Evolutionary conservation across 2,113 vertebrate genomes (phyloP).

Genomic region (Eulemur rufifrons): DNA sequence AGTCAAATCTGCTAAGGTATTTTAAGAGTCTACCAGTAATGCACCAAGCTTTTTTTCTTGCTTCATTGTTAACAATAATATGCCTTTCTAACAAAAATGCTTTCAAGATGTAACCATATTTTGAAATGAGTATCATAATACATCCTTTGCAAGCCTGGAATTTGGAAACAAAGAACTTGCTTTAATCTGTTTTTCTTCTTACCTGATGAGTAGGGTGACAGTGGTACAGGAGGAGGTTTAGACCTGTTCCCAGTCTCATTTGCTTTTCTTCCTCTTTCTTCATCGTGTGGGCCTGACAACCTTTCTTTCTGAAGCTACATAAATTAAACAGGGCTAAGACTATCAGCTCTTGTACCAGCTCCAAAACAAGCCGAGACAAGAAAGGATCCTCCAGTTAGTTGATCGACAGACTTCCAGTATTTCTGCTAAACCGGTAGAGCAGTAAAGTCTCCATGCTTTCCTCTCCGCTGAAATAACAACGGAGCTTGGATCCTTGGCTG

Average conservation of each 20-base stretch:
- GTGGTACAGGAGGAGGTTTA: slow-evolving; percentile 73
- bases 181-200: slow-evolving; percentile 79
- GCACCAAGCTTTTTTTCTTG: slow-evolving; percentile 52
- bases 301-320: slow-evolving; percentile 77
- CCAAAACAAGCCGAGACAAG: slow-evolving; percentile 79
- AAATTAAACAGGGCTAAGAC: slow-evolving; percentile 79
- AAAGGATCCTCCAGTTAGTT: slow-evolving; percentile 57
- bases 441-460: not conserved
- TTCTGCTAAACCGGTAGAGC: slow-evolving; percentile 57
- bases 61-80: slow-evolving; percentile 71
- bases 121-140: slow-evolving; percentile 78
- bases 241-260: slow-evolving; percentile 77
- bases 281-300: slow-evolving; percentile 77
- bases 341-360: slow-evolving; percentile 50
- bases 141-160: slow-evolving; percentile 71
- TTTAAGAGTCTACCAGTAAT: slow-evolving; percentile 69
- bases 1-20: slow-evolving; percentile 70
- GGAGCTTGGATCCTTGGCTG: not conserved
- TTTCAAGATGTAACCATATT: slow-evolving; percentile 79
- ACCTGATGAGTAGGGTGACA: slow-evolving; percentile 74
- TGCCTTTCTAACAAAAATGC: slow-evolving; percentile 74
- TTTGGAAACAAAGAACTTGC: slow-evolving; percentile 80
- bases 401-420: slow-evolving; percentile 7
- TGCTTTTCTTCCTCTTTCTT: slow-evolving; percentile 78
- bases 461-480: not conserved